Base-by-base conservation (phyloP, 2,113 vertebrate genomes). In the Ceyx melanurus region DNA sequence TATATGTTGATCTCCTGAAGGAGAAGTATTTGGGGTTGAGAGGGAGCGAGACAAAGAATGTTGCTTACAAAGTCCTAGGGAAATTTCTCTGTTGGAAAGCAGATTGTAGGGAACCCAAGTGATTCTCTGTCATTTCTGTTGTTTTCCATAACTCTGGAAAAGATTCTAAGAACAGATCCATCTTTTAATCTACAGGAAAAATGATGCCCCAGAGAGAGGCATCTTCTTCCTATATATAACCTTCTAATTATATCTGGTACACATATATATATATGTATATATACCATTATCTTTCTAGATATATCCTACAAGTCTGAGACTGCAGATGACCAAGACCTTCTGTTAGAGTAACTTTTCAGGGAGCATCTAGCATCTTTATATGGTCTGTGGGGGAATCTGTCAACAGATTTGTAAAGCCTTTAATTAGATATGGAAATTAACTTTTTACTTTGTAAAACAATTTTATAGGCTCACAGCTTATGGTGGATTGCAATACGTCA, bases 401-500 rank as follows among this genome's bases (percentile, higher is more conserved):
- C 58, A 56, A 61, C 14, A 79, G 56, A 75, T 48, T 15, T 89
- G 51, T 89, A 15, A 29, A 8, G 35, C n/a, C 15, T 74, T 83
- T 33, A 81, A 71, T n/a, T 48, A 54, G 40, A n/a, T 10, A 37
- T 11, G 19, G 16, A 76, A 80, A 93, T 73, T 89, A 92, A 94
- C 75, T 67, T 61, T 82, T 83, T 51, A 13, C 64, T 93, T 90
- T 91, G 46, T 95, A 62, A 72, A 68, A 73, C 37, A 79, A 82
- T 94, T 93, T 97, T 94, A 6, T 70, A 99, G 99, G 98, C 22
- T 98, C 98, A 50, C 71, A 22, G 46, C 74, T 98, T 66, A 97
- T 70, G 11, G 85, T 98, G 86, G 75, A 89, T 66, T 99, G 99
- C 92, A 97, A 92, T 42, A 98, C 98, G 35, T 94, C 96, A 71